These are phyloP conservation scores for Carcina quercana DNA, from an alignment of 2,888 invertebrate species.

Conservation along the genomic window DNA sequence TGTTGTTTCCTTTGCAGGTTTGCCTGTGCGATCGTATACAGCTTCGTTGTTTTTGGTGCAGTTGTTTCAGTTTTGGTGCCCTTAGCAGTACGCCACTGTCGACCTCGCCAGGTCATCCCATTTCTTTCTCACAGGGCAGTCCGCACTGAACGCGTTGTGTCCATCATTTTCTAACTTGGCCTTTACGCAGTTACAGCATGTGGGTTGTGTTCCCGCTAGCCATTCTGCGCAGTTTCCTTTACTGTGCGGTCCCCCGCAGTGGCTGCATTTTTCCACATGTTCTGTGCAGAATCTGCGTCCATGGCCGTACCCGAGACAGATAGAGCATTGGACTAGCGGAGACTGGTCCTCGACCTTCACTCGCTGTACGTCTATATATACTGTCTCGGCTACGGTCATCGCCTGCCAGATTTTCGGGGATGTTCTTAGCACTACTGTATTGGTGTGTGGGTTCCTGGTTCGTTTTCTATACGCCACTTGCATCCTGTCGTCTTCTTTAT, in stretches of 20 bases:
- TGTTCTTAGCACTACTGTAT: not conserved
- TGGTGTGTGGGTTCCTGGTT: not conserved
- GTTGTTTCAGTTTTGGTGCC: not conserved
- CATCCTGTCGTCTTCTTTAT: not conserved
- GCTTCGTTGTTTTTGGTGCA: not conserved
- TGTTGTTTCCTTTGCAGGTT: conserved; percentile 10
- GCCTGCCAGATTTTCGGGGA: not conserved
- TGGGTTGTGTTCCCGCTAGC: not conserved
- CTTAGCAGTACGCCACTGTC: conserved; percentile 2
- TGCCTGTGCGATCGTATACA: conserved; percentile 7
- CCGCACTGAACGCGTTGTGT: conserved; percentile 1
- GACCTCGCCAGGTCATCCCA: conserved; percentile 1
- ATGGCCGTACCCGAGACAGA: conserved; percentile 6
- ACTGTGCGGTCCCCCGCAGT: conserved; percentile 8
- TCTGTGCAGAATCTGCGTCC: conserved; percentile 2
- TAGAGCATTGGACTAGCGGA: conserved; percentile 5
- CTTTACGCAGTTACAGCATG: not conserved
- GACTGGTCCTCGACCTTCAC: conserved; percentile 4
- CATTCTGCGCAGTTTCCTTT: not conserved
- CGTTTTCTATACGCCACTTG: not conserved
- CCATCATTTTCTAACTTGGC: not conserved
- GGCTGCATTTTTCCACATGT: conserved; percentile 2
- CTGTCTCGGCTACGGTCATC: not conserved
- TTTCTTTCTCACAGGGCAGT: not conserved
- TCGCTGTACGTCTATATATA: conserved; percentile 1